Conservation (phyloP, 2,797 vertebrate species). For the Rhadinocentrus ornatus region DNA sequence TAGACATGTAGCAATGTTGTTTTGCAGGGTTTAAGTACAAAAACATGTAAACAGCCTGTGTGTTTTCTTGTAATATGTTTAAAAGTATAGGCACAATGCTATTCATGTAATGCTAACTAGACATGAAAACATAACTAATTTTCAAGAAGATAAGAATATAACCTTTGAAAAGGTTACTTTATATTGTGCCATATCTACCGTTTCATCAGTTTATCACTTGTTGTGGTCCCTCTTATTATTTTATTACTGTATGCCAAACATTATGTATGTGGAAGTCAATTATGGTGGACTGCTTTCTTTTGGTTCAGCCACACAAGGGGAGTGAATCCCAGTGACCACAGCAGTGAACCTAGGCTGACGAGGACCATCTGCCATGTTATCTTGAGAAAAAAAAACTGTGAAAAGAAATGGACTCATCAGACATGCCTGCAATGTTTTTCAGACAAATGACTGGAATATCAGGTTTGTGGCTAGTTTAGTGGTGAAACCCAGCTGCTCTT, state of each 20-base stretch:
- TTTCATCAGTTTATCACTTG: slow-evolving; percentile 30
- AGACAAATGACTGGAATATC: not conserved
- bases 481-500: not conserved
- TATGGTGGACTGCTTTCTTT: not conserved
- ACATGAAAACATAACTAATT: slow-evolving; percentile 1
- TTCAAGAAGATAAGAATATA: not conserved
- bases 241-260: not conserved
- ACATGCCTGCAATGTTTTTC: not conserved
- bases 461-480: not conserved
- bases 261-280: not conserved
- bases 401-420: not conserved
- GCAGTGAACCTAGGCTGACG: not conserved
- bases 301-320: not conserved
- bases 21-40: not conserved
- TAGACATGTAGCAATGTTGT: slow-evolving; percentile 7
- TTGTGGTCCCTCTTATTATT: not conserved
- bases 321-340: not conserved
- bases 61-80: not conserved
- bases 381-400: not conserved
- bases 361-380: not conserved
- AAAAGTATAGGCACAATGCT: not conserved
- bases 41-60: not conserved
- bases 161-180: slow-evolving; percentile 15
- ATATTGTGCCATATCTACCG: slow-evolving; percentile 25
- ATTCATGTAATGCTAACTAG: not conserved